Base-by-base conservation (phyloP, 2,113 vertebrate species). In the Melierax canorus region DNA sequence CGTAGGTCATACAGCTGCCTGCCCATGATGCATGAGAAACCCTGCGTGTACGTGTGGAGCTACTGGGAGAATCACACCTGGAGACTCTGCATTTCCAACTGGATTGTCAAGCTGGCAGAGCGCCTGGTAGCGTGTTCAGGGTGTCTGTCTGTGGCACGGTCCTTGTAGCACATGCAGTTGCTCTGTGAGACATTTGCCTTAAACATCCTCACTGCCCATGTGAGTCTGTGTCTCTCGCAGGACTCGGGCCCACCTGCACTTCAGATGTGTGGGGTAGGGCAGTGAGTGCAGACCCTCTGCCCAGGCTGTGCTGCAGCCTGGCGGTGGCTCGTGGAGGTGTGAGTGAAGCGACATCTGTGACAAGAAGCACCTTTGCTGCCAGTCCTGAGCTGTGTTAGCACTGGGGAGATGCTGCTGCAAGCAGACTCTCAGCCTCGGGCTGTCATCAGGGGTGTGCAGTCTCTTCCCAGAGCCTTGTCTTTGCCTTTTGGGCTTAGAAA, bases 11-110 rank as follows among this genome's bases (percentile, higher is more conserved):
- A 98, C 95, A 97, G 98, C 87, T 99, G 98, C 96, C 91, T 99
- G 91, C 98, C 98, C 10, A 94, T 98, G 48, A 64, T 27, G 3
- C 98, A 96, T 15, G 97, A 95, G 46, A 99, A 99, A 73, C 99
- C 99, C 6, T 99, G 99, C 3, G 73, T 99, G 53, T 98, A 95
- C 2, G 86, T 99, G 39, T 99, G 99, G 99, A 99, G 98, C 97
- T 98, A 98, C 95, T 99, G 99, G 98, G 99, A 99, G 93, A 99
- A 99, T 94, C 98, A 99, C 88, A 97, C 98, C 17, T 99, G 99
- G 98, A 98, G 99, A 58, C 97, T 99, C 51, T 97, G 97, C 94
- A 98, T 98, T 96, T 98, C 98, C 79, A 99, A 99, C 98, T 98
- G 98, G 97, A 98, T 99, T 85, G 96, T 83, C 95, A 99, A 99